Evolutionary conservation across 2,888 invertebrate species (phyloP).

Genomic region (Chloromyia formosa): DNA sequence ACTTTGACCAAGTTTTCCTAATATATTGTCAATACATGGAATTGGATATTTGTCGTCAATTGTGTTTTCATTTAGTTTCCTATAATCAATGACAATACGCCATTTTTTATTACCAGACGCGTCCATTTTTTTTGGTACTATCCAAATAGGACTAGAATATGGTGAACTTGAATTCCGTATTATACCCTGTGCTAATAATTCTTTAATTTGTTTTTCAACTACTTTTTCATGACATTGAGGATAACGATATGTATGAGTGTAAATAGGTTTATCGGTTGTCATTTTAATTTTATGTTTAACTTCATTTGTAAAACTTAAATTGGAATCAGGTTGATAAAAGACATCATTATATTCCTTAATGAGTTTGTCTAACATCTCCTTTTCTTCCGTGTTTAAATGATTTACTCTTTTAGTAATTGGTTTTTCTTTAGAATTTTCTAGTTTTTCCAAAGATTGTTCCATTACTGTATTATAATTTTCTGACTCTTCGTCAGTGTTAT

Average conservation of each 20-base stretch:
- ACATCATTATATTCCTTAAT: not conserved
- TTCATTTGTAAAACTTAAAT: not conserved
- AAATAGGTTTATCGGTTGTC: not conserved
- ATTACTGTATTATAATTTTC: too few relatives aligned
- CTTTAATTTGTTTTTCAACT: not conserved
- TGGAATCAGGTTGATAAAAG: not conserved
- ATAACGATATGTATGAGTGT: not conserved
- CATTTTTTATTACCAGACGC: not conserved
- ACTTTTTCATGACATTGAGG: not conserved
- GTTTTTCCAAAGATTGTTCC: too few relatives aligned
- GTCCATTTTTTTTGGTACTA: not conserved
- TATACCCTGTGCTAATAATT: not conserved
- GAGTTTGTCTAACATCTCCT: not conserved
- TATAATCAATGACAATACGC: conserved; percentile 13
- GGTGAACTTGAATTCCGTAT: not conserved
- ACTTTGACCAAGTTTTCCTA: not conserved
- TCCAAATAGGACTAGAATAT: not conserved
- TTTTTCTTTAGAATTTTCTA: too few relatives aligned
- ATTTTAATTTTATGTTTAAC: not conserved
- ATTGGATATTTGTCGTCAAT: conserved; percentile 8
- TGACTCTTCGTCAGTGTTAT: too few relatives aligned
- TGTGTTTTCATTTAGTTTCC: not conserved
- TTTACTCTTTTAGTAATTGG: too few relatives aligned
- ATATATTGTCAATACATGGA: not conserved
- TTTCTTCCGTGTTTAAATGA: not conserved